Evolutionary conservation across 2,888 invertebrate species (phyloP).

Genomic region (Apamea epomidion): DNA sequence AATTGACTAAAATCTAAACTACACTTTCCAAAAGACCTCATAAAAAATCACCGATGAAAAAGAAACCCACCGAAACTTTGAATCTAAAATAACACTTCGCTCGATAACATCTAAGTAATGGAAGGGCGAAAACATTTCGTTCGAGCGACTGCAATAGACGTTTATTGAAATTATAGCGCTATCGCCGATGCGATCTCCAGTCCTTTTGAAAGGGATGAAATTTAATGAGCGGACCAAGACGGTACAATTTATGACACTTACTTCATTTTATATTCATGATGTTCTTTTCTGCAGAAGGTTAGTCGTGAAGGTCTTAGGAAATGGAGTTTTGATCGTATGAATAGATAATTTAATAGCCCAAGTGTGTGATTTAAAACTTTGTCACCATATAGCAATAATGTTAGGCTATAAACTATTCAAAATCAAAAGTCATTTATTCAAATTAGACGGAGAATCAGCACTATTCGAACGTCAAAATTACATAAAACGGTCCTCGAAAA

Average conservation of each 20-base stretch:
- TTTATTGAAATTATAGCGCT: constrained; percentile 83
- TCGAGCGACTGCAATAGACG: constrained; percentile 73
- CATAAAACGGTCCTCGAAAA: too few relatives aligned
- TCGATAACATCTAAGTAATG: constrained; percentile 64
- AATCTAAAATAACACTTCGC: constrained; percentile 61
- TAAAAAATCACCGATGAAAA: constrained; percentile 33
- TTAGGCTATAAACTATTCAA: neutral
- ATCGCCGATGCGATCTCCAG: constrained; percentile 78
- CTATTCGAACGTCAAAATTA: too few relatives aligned
- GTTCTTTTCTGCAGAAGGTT: constrained; percentile 33
- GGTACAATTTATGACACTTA: constrained; percentile 64
- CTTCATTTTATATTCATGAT: constrained; percentile 52
- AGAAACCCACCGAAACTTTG: constrained; percentile 31
- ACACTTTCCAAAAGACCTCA: neutral
- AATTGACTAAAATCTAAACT: neutral
- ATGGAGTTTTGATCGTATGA: neutral
- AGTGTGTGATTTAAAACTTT: neutral
- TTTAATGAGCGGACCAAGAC: constrained; percentile 72
- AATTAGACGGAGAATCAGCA: too few relatives aligned
- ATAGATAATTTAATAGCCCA: neutral
- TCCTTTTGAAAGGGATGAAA: constrained; percentile 73
- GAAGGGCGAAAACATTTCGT: constrained; percentile 47
- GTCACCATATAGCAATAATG: neutral
- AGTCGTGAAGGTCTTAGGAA: neutral
- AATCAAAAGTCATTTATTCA: too few relatives aligned